Conservation (phyloP, 1,140 invertebrate species). For the Tetragnatha versicolor region DNA sequence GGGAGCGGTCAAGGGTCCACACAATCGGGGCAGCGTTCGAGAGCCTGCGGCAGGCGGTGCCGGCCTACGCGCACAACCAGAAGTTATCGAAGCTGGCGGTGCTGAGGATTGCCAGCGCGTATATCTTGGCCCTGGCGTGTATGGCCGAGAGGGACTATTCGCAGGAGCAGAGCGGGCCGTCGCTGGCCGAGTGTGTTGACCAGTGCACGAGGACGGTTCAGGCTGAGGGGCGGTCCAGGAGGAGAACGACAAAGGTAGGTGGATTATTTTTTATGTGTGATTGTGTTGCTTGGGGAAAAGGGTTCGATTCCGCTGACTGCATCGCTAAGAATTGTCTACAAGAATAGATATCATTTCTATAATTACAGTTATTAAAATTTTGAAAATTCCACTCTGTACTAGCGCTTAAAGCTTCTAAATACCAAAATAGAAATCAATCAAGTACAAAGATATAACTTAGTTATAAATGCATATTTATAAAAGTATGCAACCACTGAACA, state of each 20-base stretch:
- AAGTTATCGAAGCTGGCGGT: slow-evolving; percentile 92
- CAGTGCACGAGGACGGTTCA: slow-evolving; percentile 87
- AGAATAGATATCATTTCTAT: too few species aligned
- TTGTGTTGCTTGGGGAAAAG: not conserved
- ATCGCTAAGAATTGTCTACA: too few species aligned
- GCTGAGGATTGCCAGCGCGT: slow-evolving; percentile 86
- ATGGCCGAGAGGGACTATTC: slow-evolving; percentile 73
- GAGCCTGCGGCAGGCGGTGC: slow-evolving; percentile 81
- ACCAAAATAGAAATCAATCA: too few species aligned
- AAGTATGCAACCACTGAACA: too few species aligned
- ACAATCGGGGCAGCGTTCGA: slow-evolving; percentile 95
- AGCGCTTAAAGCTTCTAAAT: too few species aligned
- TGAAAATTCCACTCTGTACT: too few species aligned
- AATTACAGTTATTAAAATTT: too few species aligned
- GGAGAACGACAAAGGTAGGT: slow-evolving; percentile 66
- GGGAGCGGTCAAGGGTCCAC: slow-evolving; percentile 89
- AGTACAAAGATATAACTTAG: too few species aligned
- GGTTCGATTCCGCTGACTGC: too few species aligned
- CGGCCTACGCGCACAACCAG: slow-evolving; percentile 90
- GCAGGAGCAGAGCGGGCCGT: slow-evolving; percentile 65
- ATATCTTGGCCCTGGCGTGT: slow-evolving; percentile 82
- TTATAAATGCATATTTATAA: too few species aligned
- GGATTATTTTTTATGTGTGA: not conserved
- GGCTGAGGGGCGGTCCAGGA: slow-evolving; percentile 84
- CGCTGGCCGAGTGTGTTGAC: slow-evolving; percentile 80